Base-by-base conservation (phyloP, 2,888 invertebrate species). In the Drosophila tanythrix region DNA sequence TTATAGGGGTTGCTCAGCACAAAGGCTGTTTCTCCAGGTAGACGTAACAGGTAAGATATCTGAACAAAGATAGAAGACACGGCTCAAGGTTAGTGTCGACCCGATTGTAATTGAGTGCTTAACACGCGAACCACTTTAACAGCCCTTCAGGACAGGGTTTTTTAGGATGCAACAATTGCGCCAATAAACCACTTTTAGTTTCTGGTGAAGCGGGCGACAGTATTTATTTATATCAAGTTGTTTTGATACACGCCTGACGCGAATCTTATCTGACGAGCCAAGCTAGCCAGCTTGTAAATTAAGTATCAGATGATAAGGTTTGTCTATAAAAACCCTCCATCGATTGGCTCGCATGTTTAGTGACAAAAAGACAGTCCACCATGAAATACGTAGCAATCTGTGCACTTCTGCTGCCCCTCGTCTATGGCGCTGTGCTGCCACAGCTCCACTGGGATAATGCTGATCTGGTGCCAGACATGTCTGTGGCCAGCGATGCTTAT, bases 311-410 rank as follows among this genome's bases (percentile, higher is more conserved):
- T 29, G 79, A 88, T 88, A 77, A 80, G 56, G 35, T 35, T 13
- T 21, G 36, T 11, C 70, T 76, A 83, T 89, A 84, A 72, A 61
- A 71, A 7, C 69, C 13, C 48, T 10, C 15, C 5, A 31, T 11
- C 56, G 33, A 56, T 46, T 50, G 55, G 25, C 13, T 40, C 7
- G 55, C 40, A 48, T 33, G 71, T 46, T 83, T 79, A 85, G 82
- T 89, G 11, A 73, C 55, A 58, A 25, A 3, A 11, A 57, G 29
- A 56, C 51, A 56, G 51, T 52, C 70, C 35, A 57, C 70, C 43
- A 85, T 85, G 89, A 89, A 88, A 69, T 72, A 74, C 62, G 51
- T 82, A 4, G 75, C 90, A 43, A 57, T 85, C 36, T 87, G 79
- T 52, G 80, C 82, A 7, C 70, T 85, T 27, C 73, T 85, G 25